A percentile compares a stretch with the other conserved stretches of the same genome.
These are phyloP conservation scores for Apodemus sylvaticus DNA, from an alignment of 2,113 vertebrate species.

Conservation along the genomic window DNA sequence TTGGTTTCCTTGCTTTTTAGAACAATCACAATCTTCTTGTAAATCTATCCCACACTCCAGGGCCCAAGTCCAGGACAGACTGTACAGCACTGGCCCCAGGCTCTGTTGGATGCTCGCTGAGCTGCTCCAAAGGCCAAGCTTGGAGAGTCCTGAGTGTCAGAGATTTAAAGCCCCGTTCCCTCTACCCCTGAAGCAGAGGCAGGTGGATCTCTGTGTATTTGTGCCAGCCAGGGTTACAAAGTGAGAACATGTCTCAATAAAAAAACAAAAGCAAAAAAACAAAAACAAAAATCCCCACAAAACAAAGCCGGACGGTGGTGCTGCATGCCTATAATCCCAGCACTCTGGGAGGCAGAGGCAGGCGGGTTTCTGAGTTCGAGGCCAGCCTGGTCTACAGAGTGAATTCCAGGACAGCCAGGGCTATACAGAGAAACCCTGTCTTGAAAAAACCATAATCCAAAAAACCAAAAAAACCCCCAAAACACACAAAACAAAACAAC, in stretches of 20 bases:
- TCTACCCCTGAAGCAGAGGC: neutral
- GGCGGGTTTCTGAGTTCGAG: too few relatives aligned
- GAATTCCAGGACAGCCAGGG: too few relatives aligned
- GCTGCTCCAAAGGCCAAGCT: neutral
- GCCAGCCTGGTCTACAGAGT: too few relatives aligned
- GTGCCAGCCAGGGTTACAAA: neutral
- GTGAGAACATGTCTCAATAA: too few relatives aligned
- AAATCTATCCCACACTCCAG: neutral
- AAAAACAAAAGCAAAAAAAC: neutral
- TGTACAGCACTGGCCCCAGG: rapidly evolving
- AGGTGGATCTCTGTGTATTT: neutral
- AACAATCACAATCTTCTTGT: neutral
- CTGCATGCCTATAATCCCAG: too few relatives aligned
- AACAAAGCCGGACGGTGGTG: too few relatives aligned
- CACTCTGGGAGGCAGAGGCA: too few relatives aligned
- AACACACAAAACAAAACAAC: too few relatives aligned
- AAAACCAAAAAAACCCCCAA: too few relatives aligned
- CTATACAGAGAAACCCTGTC: too few relatives aligned
- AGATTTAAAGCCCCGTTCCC: neutral
- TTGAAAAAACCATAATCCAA: too few relatives aligned
- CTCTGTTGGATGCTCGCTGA: neutral
- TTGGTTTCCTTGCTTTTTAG: neutral
- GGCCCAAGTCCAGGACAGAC: neutral
- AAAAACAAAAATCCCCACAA: too few relatives aligned
- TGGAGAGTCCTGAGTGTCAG: rapidly evolving